These are phyloP conservation scores for Apostichopus californicus DNA, from an alignment of 35 echinoderm and acorn worm species.

Conservation along the genomic window DNA sequence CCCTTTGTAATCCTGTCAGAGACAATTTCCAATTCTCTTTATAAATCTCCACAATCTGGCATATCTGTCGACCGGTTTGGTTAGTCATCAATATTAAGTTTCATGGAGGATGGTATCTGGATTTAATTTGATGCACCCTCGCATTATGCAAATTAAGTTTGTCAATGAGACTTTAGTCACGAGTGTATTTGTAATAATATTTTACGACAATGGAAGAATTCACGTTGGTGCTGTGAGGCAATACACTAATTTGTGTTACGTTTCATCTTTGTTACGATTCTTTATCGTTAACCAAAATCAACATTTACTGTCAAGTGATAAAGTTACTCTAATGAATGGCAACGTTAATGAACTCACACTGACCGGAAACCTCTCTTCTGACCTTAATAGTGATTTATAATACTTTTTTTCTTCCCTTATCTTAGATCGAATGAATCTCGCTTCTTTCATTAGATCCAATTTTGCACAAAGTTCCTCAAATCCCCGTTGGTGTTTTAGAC, in stretches of 20 bases:
- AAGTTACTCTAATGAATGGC: not conserved
- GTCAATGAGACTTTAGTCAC: not conserved
- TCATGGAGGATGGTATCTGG: not conserved
- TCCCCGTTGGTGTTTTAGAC: not conserved
- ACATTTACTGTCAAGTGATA: not conserved
- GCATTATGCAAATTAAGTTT: not conserved
- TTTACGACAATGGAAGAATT: too few species aligned
- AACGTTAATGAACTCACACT: not conserved
- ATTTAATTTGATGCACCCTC: slow-evolving; percentile 18
- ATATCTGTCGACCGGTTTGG: not conserved
- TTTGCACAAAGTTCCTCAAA: not conserved
- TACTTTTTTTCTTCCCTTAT: not conserved
- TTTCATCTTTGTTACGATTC: too few species aligned
- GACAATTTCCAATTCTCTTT: not conserved
- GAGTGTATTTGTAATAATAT: too few species aligned
- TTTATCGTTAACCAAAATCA: not conserved
- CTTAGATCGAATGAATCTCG: not conserved
- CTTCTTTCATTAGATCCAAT: slow-evolving; percentile 8
- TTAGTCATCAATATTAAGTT: slow-evolving; percentile 38
- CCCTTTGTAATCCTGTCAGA: not conserved
- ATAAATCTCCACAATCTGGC: not conserved
- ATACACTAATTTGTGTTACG: too few species aligned
- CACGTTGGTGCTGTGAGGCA: too few species aligned
- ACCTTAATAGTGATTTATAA: not conserved
- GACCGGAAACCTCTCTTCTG: not conserved